Percentiles rank a stretch among this genome's conserved stretches.
These are phyloP conservation scores for silkworm (Bombyx mori) DNA, from an alignment of 1,140 invertebrate genomes.

Conservation along the genomic window DNA sequence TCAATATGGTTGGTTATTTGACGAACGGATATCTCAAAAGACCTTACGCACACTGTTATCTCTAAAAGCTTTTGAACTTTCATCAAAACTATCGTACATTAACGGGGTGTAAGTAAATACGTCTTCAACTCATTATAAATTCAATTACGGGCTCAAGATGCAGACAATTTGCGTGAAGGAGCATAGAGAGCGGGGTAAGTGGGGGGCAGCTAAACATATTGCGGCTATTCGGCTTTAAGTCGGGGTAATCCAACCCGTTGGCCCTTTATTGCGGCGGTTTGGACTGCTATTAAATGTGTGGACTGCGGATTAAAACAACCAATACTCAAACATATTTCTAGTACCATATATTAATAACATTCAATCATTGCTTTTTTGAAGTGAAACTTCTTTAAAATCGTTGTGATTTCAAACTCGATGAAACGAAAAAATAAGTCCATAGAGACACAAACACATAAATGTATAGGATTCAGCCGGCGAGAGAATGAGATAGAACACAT, in stretches of 20 bases:
- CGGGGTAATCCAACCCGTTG: constrained; percentile 28
- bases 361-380: no score
- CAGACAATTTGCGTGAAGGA: constrained; percentile 41
- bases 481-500: no score
- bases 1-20: no score
- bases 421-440: no score
- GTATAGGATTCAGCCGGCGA: no score
- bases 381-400: no score
- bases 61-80: not conserved
- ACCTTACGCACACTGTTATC: not conserved
- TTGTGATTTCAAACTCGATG: no score
- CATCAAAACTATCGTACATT: not conserved
- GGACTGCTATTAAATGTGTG: constrained; percentile 6
- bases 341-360: no score
- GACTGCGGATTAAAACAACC: constrained; percentile 3
- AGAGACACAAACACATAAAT: no score
- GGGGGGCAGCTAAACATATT: constrained; percentile 41
- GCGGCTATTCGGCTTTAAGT: constrained; percentile 36
- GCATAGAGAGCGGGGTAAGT: constrained; percentile 7
- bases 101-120: constrained; percentile 26
- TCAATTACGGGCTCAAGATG: constrained; percentile 57
- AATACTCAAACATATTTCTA: not conserved
- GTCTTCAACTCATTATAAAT: constrained; percentile 62
- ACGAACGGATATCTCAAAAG: no score
- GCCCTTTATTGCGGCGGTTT: constrained; percentile 25